Percentiles rank a stretch among this genome's conserved stretches.
Evolutionary conservation across 2,888 invertebrate species (phyloP).

Genomic region (Periphyllus acericola): DNA sequence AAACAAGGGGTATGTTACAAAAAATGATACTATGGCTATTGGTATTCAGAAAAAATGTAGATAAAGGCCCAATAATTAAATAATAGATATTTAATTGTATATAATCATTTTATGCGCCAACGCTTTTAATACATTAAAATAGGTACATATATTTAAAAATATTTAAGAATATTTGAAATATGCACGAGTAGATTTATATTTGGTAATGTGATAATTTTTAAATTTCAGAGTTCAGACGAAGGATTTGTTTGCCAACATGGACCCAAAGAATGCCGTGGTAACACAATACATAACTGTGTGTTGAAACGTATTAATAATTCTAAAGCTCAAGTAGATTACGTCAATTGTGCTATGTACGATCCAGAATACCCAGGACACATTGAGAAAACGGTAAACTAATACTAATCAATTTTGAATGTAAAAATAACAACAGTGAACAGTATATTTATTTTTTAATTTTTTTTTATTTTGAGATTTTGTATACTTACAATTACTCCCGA

Average conservation of each 20-base stretch:
- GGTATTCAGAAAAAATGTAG: too few relatives aligned
- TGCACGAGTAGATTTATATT: not conserved
- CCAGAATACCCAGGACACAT: conserved; percentile 49
- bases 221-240: conserved; percentile 12
- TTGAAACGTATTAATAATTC: conserved; percentile 52
- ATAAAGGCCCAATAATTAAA: too few relatives aligned
- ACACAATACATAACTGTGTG: conserved; percentile 63
- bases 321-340: conserved; percentile 57
- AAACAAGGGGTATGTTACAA: too few relatives aligned
- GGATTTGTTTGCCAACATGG: conserved; percentile 63
- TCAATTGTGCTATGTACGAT: conserved; percentile 58
- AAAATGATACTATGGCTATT: too few relatives aligned
- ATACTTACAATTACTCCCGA: too few relatives aligned
- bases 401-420: not conserved
- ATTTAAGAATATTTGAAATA: not conserved
- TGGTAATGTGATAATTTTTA: not conserved
- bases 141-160: not conserved
- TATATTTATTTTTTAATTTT: not conserved
- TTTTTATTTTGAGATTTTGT: too few relatives aligned
- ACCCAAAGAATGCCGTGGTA: conserved; percentile 62
- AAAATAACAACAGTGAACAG: not conserved
- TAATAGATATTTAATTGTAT: too few relatives aligned
- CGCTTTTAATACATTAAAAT: too few relatives aligned
- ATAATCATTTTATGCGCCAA: too few relatives aligned
- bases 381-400: conserved; percentile 42